phyloP scores from a whole-genome alignment of 2,888 invertebrate species.

The Sepioteuthis lessoniana region DNA sequence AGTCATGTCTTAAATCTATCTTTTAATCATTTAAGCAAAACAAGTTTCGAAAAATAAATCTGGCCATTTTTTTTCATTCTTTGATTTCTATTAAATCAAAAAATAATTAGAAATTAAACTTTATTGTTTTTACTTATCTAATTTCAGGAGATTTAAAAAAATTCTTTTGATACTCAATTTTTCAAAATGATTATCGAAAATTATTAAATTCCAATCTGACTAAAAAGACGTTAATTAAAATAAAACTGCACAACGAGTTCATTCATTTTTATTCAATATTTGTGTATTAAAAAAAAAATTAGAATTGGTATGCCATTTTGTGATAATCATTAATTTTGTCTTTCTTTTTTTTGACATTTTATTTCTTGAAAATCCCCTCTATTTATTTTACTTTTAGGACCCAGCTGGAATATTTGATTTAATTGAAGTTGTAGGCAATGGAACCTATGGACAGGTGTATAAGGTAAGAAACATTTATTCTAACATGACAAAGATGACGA shows the following conservation, averaged over 20 bases:
- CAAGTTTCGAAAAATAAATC: not conserved
- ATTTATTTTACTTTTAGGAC: conserved; percentile 83
- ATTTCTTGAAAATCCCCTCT: not conserved
- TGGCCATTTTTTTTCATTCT: not conserved
- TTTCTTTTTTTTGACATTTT: not conserved
- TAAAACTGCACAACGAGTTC: not conserved
- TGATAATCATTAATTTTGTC: not conserved
- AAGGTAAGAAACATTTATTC: conserved; percentile 81
- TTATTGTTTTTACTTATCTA: too few relatives aligned
- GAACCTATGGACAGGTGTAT: conserved; percentile 99
- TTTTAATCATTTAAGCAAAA: not conserved
- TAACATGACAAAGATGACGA: not conserved
- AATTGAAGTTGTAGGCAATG: conserved; percentile 99
- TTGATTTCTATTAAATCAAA: too few relatives aligned
- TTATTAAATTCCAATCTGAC: too few relatives aligned
- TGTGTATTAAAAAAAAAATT: not conserved
- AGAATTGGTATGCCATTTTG: not conserved
- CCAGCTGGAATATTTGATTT: conserved; percentile 99
- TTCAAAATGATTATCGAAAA: too few relatives aligned
- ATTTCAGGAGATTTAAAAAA: too few relatives aligned
- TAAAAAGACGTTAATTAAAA: too few relatives aligned
- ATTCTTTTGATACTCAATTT: too few relatives aligned
- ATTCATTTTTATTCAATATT: not conserved
- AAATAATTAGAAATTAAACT: too few relatives aligned
- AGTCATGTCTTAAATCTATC: not conserved